Conservation (phyloP, 2,888 invertebrate species). For the Leistus spinibarbis region DNA sequence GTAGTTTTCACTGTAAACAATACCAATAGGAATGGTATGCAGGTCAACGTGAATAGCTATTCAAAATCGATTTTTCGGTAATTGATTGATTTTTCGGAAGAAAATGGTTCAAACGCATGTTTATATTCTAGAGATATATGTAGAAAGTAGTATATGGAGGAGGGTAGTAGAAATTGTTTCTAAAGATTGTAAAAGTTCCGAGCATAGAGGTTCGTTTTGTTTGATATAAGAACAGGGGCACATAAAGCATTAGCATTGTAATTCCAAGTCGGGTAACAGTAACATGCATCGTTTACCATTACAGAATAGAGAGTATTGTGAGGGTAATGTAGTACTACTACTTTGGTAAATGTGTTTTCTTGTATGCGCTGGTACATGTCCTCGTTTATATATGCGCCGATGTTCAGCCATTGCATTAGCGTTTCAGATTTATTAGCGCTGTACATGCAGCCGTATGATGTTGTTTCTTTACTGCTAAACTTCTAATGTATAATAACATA, state of each 20-base stretch:
- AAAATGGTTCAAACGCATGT: too few relatives aligned
- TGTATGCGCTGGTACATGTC: background rate
- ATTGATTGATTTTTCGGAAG: too few relatives aligned
- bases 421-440: slow-evolving; percentile 20
- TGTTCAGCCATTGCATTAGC: slow-evolving; percentile 21
- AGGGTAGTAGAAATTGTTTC: too few relatives aligned
- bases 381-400: slow-evolving; percentile 7
- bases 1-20: too few relatives aligned
- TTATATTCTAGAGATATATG: too few relatives aligned
- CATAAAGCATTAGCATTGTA: background rate
- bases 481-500: slow-evolving; percentile 29
- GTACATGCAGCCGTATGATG: background rate
- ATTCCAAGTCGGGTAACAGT: background rate
- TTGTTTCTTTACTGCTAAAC: slow-evolving; percentile 11
- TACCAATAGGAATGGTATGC: too few relatives aligned
- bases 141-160: too few relatives aligned
- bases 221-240: background rate
- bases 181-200: too few relatives aligned
- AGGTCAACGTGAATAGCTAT: too few relatives aligned
- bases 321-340: background rate
- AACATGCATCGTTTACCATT: background rate
- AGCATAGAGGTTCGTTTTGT: background rate
- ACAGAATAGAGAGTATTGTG: background rate
- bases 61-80: too few relatives aligned
- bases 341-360: slow-evolving; percentile 10